Evolutionary conservation across 2,888 invertebrate species (phyloP).

Genomic region (Sceliomorpha sp.): DNA sequence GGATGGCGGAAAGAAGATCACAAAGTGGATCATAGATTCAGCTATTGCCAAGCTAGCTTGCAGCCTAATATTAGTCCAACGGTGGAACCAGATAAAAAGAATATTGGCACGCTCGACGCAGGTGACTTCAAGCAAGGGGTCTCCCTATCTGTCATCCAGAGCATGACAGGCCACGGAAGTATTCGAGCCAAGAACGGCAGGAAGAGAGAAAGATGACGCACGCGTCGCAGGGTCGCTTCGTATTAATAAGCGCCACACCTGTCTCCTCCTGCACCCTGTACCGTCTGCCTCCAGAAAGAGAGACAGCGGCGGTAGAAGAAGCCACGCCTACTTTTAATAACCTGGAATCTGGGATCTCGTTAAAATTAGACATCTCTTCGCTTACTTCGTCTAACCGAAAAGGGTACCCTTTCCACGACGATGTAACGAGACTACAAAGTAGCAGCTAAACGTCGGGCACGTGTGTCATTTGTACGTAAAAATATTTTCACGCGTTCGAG

Average conservation of each 20-base stretch:
- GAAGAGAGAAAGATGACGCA: slow-evolving; percentile 57
- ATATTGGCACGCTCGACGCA: slow-evolving; percentile 60
- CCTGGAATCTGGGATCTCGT: slow-evolving; percentile 74
- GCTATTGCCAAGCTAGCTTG: slow-evolving; percentile 5
- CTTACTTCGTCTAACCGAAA: slow-evolving; percentile 44
- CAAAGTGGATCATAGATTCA: slow-evolving; percentile 17
- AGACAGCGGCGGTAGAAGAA: slow-evolving; percentile 6
- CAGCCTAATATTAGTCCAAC: slow-evolving; percentile 61
- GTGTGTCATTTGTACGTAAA: slow-evolving; percentile 9
- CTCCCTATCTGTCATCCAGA: slow-evolving; percentile 60
- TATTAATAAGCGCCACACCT: slow-evolving; percentile 78
- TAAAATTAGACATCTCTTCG: slow-evolving; percentile 72
- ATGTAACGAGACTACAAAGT: slow-evolving; percentile 35
- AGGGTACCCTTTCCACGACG: slow-evolving; percentile 47
- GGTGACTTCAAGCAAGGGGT: slow-evolving; percentile 51
- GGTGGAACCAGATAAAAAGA: slow-evolving; percentile 37
- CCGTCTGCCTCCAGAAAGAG: slow-evolving; percentile 17
- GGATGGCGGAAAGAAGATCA: too few relatives aligned
- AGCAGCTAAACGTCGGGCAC: slow-evolving; percentile 3
- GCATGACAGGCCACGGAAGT: slow-evolving; percentile 59
- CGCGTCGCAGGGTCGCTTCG: slow-evolving; percentile 41
- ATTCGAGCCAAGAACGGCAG: slow-evolving; percentile 62
- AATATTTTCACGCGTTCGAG: slow-evolving; percentile 10
- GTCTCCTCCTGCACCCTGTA: slow-evolving; percentile 59
- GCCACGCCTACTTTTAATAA: slow-evolving; percentile 77